A percentile compares a stretch with the other conserved stretches of the same genome.
phyloP scores from a whole-genome alignment of 2,797 vertebrate species.

The Rhadinocentrus ornatus region DNA sequence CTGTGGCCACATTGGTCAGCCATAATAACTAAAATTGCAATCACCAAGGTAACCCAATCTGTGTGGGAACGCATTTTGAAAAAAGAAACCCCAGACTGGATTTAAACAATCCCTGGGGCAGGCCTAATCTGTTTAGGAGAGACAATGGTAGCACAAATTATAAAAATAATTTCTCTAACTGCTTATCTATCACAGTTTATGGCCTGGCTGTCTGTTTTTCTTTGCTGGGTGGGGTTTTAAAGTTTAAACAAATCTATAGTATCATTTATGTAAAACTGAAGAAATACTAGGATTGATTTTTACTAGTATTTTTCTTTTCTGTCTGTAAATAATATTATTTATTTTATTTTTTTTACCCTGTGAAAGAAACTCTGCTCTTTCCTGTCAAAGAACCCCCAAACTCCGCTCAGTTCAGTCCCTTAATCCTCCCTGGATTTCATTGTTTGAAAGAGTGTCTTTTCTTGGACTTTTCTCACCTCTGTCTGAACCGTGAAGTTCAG shows the following conservation, averaged over 20 bases:
- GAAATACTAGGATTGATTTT: neutral
- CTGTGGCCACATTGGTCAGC: neutral
- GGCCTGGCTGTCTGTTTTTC: neutral
- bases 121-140: conserved; percentile 2
- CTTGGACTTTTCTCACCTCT: conserved; percentile 18
- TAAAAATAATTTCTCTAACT: neutral
- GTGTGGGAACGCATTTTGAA: neutral
- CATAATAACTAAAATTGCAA: neutral
- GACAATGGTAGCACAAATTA: conserved; percentile 5
- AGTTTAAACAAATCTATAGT: neutral
- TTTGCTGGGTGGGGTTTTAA: neutral
- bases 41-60: neutral
- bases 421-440: conserved; percentile 21
- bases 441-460: neutral
- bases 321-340: neutral
- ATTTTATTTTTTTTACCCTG: neutral
- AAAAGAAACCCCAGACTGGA: neutral
- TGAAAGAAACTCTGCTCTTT: neutral
- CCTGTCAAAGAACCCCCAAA: neutral
- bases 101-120: neutral
- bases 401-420: conserved; percentile 1
- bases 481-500: conserved; percentile 34
- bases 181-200: neutral
- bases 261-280: neutral
- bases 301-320: neutral